Base-by-base conservation (phyloP, 2,888 invertebrate species). In the Caprella mutica region DNA sequence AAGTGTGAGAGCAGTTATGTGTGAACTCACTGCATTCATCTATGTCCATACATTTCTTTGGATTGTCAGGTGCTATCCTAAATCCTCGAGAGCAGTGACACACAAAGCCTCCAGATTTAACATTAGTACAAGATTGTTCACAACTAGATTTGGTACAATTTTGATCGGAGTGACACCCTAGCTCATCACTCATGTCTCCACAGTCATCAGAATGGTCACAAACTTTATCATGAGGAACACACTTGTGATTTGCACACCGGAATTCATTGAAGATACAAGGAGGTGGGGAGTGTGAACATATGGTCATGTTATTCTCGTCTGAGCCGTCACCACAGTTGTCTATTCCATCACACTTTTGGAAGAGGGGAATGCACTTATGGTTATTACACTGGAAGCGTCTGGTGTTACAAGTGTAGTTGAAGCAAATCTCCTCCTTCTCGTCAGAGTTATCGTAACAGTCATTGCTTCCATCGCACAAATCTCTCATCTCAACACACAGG, bases 311-410 rank as follows among this genome's bases (percentile, higher is more conserved):
- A 73, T 92, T 92, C 74, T 96, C 94, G 73, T 96, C 96, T 0
- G 87, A 87, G 8, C 90, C 91, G 72, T 94, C 93, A 35, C 89
- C 88, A 73, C 94, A 96, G 73, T 94, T 90, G 72, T 92, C 88
- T 19, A 85, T 79, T 29, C 87, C 86, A 73, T 96, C 93, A 72
- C 96, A 96, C 8, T 72, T 68, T 69, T 74, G 73, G 53, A 62
- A 66, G 19, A 57, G 56, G 1, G 88, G 84, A 57, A 90, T 86
- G 69, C 90, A 90, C 66, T 86, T 82, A 66, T 86, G 85, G 71
- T 93, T 92, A 60, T 81, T 79, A 71, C 97, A 97, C 70, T 89
- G 88, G 84, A 88, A 92, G 66, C 88, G 78, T 40, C 85, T 78
- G 0, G 85, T 83, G 69, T 89, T 88, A 72, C 92, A 92, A 70